A percentile compares a stretch with the other conserved stretches of the same genome.
phyloP scores from a whole-genome alignment of 2,797 vertebrate species.

The Pantherophis vulpinus region DNA sequence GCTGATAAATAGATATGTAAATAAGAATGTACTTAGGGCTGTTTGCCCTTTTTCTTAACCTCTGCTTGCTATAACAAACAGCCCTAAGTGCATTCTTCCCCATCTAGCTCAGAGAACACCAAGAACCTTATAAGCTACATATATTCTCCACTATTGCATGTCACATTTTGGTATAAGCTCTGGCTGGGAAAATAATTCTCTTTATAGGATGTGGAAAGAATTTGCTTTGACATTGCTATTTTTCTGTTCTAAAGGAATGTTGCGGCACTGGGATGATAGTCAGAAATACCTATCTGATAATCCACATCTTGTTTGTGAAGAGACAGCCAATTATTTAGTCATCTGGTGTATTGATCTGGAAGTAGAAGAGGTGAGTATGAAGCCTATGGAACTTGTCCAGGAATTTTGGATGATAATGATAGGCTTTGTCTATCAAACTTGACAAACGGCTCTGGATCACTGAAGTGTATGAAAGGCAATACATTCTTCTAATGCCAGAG shows the following conservation, averaged over 20 bases:
- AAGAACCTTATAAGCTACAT: not conserved
- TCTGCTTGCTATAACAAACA: not conserved
- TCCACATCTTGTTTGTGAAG: conserved; percentile 85
- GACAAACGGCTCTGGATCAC: not conserved
- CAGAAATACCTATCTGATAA: conserved; percentile 87
- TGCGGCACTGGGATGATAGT: conserved; percentile 90
- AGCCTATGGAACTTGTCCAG: not conserved
- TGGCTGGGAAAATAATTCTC: not conserved
- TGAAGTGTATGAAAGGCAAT: not conserved
- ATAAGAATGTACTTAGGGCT: not conserved
- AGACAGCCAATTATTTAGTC: conserved; percentile 86
- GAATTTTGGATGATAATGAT: not conserved
- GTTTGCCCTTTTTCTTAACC: not conserved
- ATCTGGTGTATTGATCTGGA: conserved; percentile 88
- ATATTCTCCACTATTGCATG: not conserved
- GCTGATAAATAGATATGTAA: not conserved
- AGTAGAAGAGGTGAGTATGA: conserved; percentile 83
- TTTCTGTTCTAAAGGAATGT: conserved; percentile 72
- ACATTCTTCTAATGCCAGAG: not conserved
- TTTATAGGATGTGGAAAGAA: not conserved
- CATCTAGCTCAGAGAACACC: not conserved
- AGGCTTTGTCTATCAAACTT: not conserved
- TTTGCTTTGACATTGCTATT: not conserved
- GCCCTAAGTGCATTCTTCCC: not conserved
- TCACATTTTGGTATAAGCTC: no score